Conservation (phyloP, 2,113 vertebrate species). For the Neodon shergylaensis region DNA sequence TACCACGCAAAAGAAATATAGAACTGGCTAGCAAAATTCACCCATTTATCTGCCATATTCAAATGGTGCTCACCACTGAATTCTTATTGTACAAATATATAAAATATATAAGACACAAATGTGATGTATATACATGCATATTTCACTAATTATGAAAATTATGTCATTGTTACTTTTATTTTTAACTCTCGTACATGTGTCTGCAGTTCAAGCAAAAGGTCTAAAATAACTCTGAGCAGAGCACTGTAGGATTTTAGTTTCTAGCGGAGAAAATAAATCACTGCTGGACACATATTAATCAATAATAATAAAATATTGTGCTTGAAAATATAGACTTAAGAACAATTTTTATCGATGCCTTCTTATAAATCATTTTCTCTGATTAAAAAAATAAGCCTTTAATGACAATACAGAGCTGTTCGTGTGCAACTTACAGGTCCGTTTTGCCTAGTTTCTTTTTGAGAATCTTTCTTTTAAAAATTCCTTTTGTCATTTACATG, state of each 20-base stretch:
- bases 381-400: neutral
- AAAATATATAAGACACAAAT: neutral
- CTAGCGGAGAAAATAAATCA: neutral
- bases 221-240: neutral
- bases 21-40: neutral
- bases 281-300: neutral
- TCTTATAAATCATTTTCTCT: neutral
- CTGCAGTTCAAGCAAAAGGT: neutral
- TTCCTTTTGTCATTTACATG: neutral
- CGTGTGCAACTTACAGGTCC: neutral
- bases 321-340: neutral
- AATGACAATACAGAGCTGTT: neutral
- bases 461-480: neutral
- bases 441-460: neutral
- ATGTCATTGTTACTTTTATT: neutral
- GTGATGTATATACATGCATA: rapidly evolving
- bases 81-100: neutral
- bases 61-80: neutral
- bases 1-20: neutral
- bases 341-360: neutral
- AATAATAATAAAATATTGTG: neutral
- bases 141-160: neutral
- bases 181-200: neutral
- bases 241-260: neutral
- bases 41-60: neutral